These are phyloP conservation scores for Deilephila elpenor DNA, from an alignment of 2,888 invertebrate genomes.

Conservation along the genomic window DNA sequence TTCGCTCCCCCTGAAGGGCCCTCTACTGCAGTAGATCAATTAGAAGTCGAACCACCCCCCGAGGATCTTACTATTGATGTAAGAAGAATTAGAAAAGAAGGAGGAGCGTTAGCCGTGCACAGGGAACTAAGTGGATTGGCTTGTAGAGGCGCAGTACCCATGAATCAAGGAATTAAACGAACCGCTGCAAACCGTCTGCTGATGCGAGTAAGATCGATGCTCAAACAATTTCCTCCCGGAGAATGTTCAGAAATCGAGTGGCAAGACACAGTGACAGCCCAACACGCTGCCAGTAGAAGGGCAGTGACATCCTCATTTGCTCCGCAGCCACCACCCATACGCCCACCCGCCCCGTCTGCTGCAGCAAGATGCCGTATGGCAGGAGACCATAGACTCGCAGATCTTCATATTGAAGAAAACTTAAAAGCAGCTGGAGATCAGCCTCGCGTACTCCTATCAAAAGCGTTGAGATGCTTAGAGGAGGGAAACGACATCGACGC, in stretches of 20 bases:
- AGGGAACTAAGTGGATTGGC: conserved; percentile 69
- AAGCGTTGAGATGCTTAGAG: conserved; percentile 69
- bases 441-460: conserved; percentile 64
- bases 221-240: conserved; percentile 70
- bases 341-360: conserved; percentile 52
- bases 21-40: conserved; percentile 51
- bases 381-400: conserved; percentile 63
- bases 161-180: conserved; percentile 74
- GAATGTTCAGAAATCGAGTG: conserved; percentile 64
- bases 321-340: conserved; percentile 64
- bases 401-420: conserved; percentile 56
- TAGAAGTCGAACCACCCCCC: conserved; percentile 52
- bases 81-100: conserved; percentile 65
- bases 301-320: conserved; percentile 76
- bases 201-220: conserved; percentile 66
- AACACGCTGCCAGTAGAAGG: conserved; percentile 70
- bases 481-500: conserved; percentile 59
- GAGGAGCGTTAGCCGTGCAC: conserved; percentile 74
- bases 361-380: conserved; percentile 64
- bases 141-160: conserved; percentile 63
- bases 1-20: conserved; percentile 54
- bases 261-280: conserved; percentile 72
- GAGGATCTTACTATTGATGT: conserved; percentile 64
- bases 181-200: conserved; percentile 76
- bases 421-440: conserved; percentile 53